Evolutionary conservation across 2,113 vertebrate genomes (phyloP), one percentile per base, ranked within the genome.

Genomic region (Phyllopteryx taeniolatus): DNA sequence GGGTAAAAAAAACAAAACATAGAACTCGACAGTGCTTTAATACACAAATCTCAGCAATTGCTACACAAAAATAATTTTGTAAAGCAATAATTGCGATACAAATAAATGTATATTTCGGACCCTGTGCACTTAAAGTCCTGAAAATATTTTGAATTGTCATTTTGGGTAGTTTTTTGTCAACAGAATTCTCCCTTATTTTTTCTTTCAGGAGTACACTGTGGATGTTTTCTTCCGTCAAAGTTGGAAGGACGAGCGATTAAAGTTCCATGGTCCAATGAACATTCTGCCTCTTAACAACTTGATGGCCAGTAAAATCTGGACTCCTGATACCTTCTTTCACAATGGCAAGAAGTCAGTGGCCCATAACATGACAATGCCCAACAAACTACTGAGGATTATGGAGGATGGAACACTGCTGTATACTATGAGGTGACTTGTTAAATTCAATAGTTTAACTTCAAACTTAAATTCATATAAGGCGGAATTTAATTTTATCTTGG

Each of bases 251-350:
- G 85, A 86, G 57, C 73, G 85, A 5, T 39, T 86, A 51, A 84
- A 82, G 62, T 86, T 86, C 10, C 70, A 84, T 0, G 85, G 85
- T 1, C 85, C 84, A 1, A 86, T 86, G 85, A 78, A 86, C 46
- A 84, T 56, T 27, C 71, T 86, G 17, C 85, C 85, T 14, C 85
- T 86, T 13, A 86, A 86, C 79, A 86, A 86, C 54, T 71, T 86
- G 49, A 86, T 86, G 84, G 84, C 81, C 54, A 86, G 84, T 70
- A 86, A 81, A 70, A 86, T 86, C 79, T 86, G 84, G 84, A 86
- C 84, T 1, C 84, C 84, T 0, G 84, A 86, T 73, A 86, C 84
- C 27, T 86, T 86, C 74, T 85, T 85, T 57, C 83, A 85, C 49
- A 85, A 85, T 0, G 83, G 83, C 27, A 85, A 85, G 73, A 85